phyloP scores from a whole-genome alignment of 2,797 vertebrate species.

The Chrysocyon brachyurus region DNA sequence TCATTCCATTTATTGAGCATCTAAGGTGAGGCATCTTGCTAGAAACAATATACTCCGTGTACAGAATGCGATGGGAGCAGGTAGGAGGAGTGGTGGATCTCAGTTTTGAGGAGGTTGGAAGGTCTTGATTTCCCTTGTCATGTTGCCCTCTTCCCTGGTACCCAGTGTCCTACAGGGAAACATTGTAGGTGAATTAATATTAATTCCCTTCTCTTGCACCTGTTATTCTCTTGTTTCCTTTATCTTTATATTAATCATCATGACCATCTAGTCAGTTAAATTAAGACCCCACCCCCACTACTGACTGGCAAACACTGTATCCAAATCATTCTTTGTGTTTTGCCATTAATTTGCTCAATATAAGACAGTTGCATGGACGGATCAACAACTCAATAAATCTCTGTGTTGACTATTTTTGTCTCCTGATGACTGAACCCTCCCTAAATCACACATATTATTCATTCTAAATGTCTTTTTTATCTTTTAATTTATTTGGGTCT shows the following conservation, averaged over 20 bases:
- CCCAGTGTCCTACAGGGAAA: neutral
- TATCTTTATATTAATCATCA: neutral
- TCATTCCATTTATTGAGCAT: constrained; percentile 23
- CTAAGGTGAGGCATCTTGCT: neutral
- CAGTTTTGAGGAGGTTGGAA: neutral
- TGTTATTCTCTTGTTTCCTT: constrained; percentile 12
- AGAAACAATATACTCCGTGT: neutral
- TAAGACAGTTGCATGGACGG: neutral
- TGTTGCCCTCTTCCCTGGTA: neutral
- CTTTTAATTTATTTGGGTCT: constrained; percentile 28
- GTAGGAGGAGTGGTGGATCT: neutral
- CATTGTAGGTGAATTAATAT: neutral
- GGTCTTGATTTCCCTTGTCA: neutral
- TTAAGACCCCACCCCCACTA: neutral
- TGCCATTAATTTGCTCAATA: neutral
- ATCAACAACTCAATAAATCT: neutral
- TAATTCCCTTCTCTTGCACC: neutral
- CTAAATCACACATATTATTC: constrained; percentile 61
- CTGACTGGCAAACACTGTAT: neutral
- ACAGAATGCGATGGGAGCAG: neutral
- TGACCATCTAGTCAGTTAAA: neutral
- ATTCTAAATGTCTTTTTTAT: constrained; percentile 47
- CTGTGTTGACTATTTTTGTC: constrained; percentile 54
- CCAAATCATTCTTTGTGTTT: neutral
- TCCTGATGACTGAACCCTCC: constrained; percentile 10